Base-by-base conservation (phyloP, 2,888 invertebrate genomes). In the Ormyrus pomaceus region DNA sequence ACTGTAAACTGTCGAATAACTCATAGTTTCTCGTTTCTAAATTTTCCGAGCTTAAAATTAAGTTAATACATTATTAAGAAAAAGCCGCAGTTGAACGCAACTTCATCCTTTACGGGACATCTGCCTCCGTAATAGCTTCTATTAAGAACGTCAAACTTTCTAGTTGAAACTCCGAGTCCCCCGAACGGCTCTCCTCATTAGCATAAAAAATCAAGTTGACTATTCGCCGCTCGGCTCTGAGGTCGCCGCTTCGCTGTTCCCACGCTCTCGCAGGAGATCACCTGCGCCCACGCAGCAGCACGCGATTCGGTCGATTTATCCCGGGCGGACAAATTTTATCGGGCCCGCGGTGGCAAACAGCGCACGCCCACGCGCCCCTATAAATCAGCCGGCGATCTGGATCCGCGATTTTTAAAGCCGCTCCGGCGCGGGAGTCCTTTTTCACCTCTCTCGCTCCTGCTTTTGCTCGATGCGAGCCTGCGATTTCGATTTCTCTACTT, bases 251-350 rank as follows among this genome's bases (percentile, higher is more conserved):
- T 4, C 3, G 34, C 34, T 4, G 86, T 83, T 83, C 82, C 85
- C 86, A 83, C 84, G 84, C 84, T 62, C 19, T 2, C 73, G 19
- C 19, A 1, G 11, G 48, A 50, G 61, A 61, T 51, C 65, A 6
- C 46, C 6, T 34, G 34, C 34, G 34, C 34, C 34, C 34, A 34
- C 34, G 34, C 34, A 34, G 34, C 62, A 61, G 61, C 9, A 62
- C 59, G 73, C 48, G 10, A 62, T 79, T 65, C 56, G 73, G 48
- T 88, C 86, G 87, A 90, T 90, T 90, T 90, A 90, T 89, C 87
- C 89, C 86, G 88, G 85, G 84, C 84, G 86, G 88, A 88, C 90
- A 89, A 90, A 90, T 90, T 90, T 90, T 90, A 90, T 90, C 90
- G 88, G 87, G 87, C 87, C 88, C 87, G 34, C 90, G 86, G 90